These are phyloP conservation scores for Parnassius mnemosyne DNA, from an alignment of 2,888 invertebrate species.

Conservation along the genomic window DNA sequence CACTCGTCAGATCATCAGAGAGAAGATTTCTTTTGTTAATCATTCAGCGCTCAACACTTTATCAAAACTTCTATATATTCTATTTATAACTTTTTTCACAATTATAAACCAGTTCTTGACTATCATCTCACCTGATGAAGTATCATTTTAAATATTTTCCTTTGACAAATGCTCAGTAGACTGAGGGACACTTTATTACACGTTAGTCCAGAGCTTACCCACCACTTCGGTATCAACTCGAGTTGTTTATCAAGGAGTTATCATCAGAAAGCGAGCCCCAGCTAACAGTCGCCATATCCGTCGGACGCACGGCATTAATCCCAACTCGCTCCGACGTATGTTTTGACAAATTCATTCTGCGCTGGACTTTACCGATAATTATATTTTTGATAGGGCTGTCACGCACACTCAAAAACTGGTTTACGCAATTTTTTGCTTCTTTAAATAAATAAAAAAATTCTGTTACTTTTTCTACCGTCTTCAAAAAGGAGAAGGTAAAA, in stretches of 20 bases:
- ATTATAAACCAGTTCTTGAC: no score
- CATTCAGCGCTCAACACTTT: no score
- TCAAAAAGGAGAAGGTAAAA: no score
- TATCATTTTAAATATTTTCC: no score
- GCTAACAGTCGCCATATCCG: background rate
- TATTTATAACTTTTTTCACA: no score
- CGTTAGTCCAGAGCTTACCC: background rate
- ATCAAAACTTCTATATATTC: no score
- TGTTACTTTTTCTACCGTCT: no score
- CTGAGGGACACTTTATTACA: background rate
- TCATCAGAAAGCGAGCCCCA: constrained; percentile 6
- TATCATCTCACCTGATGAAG: no score
- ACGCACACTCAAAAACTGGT: background rate
- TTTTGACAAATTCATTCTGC: constrained; percentile 77
- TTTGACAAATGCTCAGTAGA: background rate
- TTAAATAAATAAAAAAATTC: no score
- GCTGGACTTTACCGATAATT: constrained; percentile 60
- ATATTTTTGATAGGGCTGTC: constrained; percentile 61
- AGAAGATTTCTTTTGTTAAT: no score
- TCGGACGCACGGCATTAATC: constrained; percentile 12
- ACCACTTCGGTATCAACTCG: constrained; percentile 1
- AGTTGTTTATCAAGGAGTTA: constrained; percentile 16
- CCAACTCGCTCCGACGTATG: constrained; percentile 47
- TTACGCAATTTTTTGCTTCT: no score
- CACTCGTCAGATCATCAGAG: no score